phyloP scores from a whole-genome alignment of 2,888 invertebrate species.

The Alsophila aescularia region DNA sequence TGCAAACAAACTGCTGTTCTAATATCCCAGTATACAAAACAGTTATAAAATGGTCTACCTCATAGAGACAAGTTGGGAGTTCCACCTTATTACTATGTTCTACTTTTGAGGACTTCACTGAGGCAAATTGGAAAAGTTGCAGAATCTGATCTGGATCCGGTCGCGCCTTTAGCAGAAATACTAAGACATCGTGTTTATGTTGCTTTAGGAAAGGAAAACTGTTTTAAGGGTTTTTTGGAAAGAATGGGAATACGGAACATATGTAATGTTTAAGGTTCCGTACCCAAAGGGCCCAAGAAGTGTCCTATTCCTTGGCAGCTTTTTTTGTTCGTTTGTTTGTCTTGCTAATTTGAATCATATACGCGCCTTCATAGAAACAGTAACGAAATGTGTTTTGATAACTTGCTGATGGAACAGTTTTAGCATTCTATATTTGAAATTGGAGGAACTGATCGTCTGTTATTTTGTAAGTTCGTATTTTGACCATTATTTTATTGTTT shows the following conservation, averaged over 20 bases:
- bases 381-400: too few relatives aligned
- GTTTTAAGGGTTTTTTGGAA: background rate
- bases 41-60: slow-evolving; percentile 16
- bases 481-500: too few relatives aligned
- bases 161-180: slow-evolving; percentile 23
- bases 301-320: too few relatives aligned
- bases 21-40: background rate
- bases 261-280: background rate
- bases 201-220: background rate
- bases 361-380: too few relatives aligned
- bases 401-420: too few relatives aligned
- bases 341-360: too few relatives aligned
- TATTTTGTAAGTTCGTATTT: too few relatives aligned
- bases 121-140: slow-evolving; percentile 43
- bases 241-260: background rate
- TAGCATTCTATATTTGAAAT: too few relatives aligned
- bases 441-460: too few relatives aligned
- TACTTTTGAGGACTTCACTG: slow-evolving; percentile 29
- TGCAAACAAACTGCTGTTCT: too few relatives aligned
- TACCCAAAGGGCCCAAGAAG: too few relatives aligned
- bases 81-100: slow-evolving; percentile 32
- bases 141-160: slow-evolving; percentile 30
- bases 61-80: slow-evolving; percentile 22
- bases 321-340: too few relatives aligned
- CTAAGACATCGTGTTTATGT: slow-evolving; percentile 21